Percentiles rank a stretch among this genome's conserved stretches.
These are phyloP conservation scores for Temnothorax nylanderi DNA, from an alignment of 1,140 invertebrate genomes.

Conservation along the genomic window DNA sequence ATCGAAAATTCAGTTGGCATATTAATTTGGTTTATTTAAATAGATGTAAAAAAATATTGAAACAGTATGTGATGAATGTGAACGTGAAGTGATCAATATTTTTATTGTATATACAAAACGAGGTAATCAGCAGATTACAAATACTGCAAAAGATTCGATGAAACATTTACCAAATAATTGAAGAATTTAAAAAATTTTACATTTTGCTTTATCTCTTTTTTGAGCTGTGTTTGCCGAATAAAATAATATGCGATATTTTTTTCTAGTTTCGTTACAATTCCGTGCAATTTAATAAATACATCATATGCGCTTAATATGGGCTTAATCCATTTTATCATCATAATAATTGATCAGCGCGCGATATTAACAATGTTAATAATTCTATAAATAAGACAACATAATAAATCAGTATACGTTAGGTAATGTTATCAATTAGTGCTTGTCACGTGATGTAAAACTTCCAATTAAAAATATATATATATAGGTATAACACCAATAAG, in stretches of 20 bases:
- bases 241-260: neutral
- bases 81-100: neutral
- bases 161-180: neutral
- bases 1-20: neutral
- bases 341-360: neutral
- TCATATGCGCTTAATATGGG: neutral
- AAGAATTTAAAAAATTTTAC: neutral
- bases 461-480: neutral
- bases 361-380: neutral
- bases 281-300: neutral
- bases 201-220: neutral
- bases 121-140: neutral
- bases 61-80: neutral
- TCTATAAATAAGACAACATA: neutral
- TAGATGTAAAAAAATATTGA: slow-evolving; percentile 8
- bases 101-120: neutral
- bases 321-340: neutral
- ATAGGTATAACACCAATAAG: neutral
- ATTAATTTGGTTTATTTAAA: slow-evolving; percentile 25
- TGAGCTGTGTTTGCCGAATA: neutral
- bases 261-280: neutral
- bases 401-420: neutral
- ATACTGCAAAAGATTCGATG: neutral
- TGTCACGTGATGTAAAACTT: neutral
- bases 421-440: neutral